phyloP scores from a whole-genome alignment of 2,797 vertebrate species.

The Eurystomus glaucurus region DNA sequence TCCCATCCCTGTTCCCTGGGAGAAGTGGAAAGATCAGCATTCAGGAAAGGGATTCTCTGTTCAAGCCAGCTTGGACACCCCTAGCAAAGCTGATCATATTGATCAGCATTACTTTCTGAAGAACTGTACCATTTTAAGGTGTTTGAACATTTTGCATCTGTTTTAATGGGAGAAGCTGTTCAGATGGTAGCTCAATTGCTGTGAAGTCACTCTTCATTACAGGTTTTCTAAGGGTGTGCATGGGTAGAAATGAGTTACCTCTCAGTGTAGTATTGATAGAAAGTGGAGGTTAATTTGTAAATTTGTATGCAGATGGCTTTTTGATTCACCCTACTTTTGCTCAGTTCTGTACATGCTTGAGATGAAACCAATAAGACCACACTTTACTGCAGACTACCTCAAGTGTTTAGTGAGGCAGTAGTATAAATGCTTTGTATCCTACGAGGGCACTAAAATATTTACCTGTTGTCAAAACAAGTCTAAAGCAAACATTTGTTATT shows the following conservation, averaged over 20 bases:
- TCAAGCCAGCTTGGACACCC: neutral
- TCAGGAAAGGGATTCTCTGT: neutral
- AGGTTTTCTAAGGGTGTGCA: neutral
- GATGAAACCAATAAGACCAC: neutral
- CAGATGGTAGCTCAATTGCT: neutral
- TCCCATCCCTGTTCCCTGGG: neutral
- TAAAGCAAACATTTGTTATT: neutral
- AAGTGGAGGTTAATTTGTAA: neutral
- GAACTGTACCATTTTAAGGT: neutral
- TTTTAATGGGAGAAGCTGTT: neutral
- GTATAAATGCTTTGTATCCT: neutral
- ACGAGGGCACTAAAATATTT: neutral
- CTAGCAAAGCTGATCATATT: neutral
- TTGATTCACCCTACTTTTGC: neutral
- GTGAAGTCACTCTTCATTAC: neutral
- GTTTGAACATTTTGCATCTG: neutral
- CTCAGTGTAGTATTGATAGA: neutral
- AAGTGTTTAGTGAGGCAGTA: neutral
- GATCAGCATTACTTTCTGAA: neutral
- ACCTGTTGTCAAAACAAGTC: neutral
- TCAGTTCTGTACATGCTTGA: neutral
- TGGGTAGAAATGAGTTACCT: neutral
- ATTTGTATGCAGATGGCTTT: neutral
- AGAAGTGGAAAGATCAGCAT: neutral
- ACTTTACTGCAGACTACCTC: neutral